These are phyloP conservation scores for Ormyrus nitidulus DNA, from an alignment of 2,888 invertebrate genomes.

Conservation along the genomic window DNA sequence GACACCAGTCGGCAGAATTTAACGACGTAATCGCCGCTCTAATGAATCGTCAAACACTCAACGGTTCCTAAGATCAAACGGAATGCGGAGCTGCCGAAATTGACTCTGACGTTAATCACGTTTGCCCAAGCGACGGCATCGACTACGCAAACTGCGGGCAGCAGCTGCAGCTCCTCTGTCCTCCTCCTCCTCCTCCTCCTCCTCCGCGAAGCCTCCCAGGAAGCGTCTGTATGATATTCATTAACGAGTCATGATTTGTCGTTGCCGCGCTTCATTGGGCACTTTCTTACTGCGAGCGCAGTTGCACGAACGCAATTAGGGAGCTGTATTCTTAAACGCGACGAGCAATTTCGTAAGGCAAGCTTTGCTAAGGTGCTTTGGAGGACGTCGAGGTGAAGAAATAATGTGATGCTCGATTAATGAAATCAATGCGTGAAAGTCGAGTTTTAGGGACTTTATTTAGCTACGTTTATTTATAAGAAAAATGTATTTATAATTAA, in stretches of 20 bases:
- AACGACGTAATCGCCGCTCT: slow-evolving; percentile 58
- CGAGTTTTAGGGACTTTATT: too few relatives aligned
- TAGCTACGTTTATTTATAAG: too few relatives aligned
- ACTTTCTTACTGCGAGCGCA: slow-evolving; percentile 12
- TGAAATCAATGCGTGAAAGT: too few relatives aligned
- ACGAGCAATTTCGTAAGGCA: neutral
- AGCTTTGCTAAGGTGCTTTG: neutral
- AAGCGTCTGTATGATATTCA: slow-evolving; percentile 27
- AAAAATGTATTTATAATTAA: too few relatives aligned
- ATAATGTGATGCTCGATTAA: too few relatives aligned
- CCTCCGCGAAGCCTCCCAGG: neutral
- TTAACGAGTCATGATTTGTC: slow-evolving; percentile 43
- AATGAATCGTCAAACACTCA: slow-evolving; percentile 71
- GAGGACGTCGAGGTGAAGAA: too few relatives aligned
- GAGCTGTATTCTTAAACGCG: neutral
- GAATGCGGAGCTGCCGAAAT: slow-evolving; percentile 63
- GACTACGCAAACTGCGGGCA: slow-evolving; percentile 29
- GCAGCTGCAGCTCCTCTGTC: neutral
- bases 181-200: neutral
- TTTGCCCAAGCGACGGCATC: slow-evolving; percentile 53
- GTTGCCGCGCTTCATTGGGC: slow-evolving; percentile 12
- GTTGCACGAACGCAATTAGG: slow-evolving; percentile 18
- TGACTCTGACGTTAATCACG: slow-evolving; percentile 63
- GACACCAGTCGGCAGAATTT: slow-evolving; percentile 32
- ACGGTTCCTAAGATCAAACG: slow-evolving; percentile 66